Conservation (phyloP, 2,888 invertebrate species). For the Nowickia ferox region DNA sequence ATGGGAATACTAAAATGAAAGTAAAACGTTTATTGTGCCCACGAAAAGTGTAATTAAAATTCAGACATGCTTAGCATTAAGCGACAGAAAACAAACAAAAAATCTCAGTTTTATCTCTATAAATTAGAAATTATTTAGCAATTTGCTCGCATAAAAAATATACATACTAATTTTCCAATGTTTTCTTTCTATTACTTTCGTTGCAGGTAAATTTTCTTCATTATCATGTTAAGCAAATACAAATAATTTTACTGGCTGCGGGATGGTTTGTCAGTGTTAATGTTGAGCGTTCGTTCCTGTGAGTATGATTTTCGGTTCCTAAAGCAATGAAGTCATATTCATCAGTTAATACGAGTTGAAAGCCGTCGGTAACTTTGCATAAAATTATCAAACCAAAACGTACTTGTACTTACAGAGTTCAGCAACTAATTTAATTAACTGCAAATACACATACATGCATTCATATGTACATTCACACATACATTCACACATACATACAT, state of each 20-base stretch:
- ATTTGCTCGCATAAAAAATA: neutral
- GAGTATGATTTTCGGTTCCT: neutral
- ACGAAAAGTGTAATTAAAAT: no score
- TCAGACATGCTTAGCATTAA: no score
- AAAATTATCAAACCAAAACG: conserved; percentile 28
- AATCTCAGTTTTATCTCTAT: neutral
- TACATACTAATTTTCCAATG: conserved; percentile 23
- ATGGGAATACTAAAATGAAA: no score
- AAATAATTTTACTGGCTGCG: conserved; percentile 18
- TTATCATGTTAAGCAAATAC: neutral
- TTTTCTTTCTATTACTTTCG: conserved; percentile 3
- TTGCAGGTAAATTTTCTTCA: conserved; percentile 61
- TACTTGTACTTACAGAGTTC: neutral
- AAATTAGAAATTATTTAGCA: neutral
- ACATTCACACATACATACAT: neutral
- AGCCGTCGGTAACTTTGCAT: conserved; percentile 49
- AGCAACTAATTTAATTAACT: conserved; percentile 12
- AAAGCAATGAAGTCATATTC: conserved; percentile 6
- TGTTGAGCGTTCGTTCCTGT: neutral
- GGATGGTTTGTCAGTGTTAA: neutral
- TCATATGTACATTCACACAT: neutral
- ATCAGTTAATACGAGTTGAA: conserved; percentile 12
- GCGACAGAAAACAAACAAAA: no score
- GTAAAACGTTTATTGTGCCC: no score
- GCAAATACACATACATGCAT: neutral